Evolutionary conservation across 2,888 invertebrate species (phyloP), one percentile per base, ranked within the genome.

Genomic region (Cryptocephalus moraei): DNA sequence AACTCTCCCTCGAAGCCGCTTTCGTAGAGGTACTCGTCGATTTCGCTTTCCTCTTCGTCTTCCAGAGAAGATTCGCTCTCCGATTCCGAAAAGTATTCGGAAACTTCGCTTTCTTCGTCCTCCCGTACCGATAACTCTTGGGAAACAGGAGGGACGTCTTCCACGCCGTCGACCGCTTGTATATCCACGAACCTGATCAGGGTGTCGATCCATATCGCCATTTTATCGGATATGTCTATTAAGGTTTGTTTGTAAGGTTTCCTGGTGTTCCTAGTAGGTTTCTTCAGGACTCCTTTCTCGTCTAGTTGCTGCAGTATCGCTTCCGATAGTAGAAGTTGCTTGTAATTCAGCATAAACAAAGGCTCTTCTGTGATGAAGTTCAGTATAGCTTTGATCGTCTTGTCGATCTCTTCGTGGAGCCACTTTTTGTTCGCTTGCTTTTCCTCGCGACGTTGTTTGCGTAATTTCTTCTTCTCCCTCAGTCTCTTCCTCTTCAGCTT

Each of bases 131-230:
- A 9, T 42, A 46, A 12, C 9, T 47, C 51, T 11, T 59, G 33
- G 1, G 60, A 57, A 11, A 60, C 14, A 8, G 60, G 56, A 6
- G 57, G 50, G 6, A 62, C 53, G 39, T 62, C 62, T 45, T 60
- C 62, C 6, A 61, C 62, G 3, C 62, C 60, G 44, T 62, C 62
- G 8, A 64, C 53, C 10, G 61, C 63, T 48, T 66, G 64, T 2
- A 60, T 55, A 39, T 66, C 66, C 1, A 65, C 61, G 41, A 61
- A 62, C 46, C 57, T 57, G 8, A 59, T 60, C 31, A 65, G 47
- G 1, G 60, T 57, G 46, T 68, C 67, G 43, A 67, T 56, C 66
- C 68, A 68, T 8, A 65, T 55, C 1, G 66, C 59, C 9, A 65
- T 13, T 53, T 68, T 66, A 48, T 67, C 65, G 12, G 57, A 51